A percentile compares a stretch with the other conserved stretches of the same genome.
These are phyloP conservation scores for Brachionus koreanus DNA, from an alignment of 1,140 invertebrate species.

Conservation along the genomic window DNA sequence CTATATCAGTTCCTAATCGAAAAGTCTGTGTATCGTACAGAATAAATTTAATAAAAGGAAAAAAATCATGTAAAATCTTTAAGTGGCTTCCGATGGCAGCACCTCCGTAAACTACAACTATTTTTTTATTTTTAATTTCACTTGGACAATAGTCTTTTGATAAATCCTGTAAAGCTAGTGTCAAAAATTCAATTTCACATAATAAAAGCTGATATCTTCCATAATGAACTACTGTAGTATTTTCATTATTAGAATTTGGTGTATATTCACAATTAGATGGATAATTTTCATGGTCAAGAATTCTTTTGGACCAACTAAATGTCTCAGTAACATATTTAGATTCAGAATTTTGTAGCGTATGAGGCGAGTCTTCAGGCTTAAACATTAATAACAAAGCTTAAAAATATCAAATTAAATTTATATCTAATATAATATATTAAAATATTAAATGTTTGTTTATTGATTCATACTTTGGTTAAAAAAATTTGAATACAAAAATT, in stretches of 20 bases:
- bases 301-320: not conserved
- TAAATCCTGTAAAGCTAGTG: not conserved
- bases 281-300: not conserved
- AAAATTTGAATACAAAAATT: too few relatives aligned
- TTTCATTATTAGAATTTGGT: not conserved
- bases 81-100: not conserved
- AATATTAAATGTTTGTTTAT: too few relatives aligned
- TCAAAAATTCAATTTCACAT: conserved; percentile 31
- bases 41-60: conserved; percentile 12
- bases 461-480: too few relatives aligned
- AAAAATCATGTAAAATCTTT: not conserved
- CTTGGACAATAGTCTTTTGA: not conserved
- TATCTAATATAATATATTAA: too few relatives aligned
- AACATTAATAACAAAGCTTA: not conserved
- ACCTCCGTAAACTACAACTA: not conserved
- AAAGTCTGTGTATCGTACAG: not conserved
- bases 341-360: not conserved
- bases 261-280: not conserved
- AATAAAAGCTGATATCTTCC: not conserved
- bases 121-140: not conserved
- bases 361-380: not conserved
- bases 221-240: not conserved
- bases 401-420: not conserved
- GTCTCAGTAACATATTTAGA: not conserved
- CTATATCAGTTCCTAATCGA: not conserved